Percentiles rank a stretch among this genome's conserved stretches.
phyloP scores from a whole-genome alignment of 2,888 invertebrate genomes.

The Carterocephalus palaemon region DNA sequence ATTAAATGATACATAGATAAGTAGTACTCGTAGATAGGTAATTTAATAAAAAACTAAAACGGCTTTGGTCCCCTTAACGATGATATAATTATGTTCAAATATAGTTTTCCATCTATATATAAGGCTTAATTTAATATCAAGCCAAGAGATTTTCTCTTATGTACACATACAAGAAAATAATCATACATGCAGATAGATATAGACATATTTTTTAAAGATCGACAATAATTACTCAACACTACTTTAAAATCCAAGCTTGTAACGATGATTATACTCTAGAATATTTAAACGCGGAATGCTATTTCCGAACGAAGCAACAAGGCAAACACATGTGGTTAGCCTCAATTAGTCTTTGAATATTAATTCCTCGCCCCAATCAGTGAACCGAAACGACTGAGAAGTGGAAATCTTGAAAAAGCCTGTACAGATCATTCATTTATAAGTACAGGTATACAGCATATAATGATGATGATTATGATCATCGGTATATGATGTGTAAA shows the following conservation, averaged over 20 bases:
- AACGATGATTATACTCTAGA: slow-evolving; percentile 25
- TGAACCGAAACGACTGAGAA: too few species aligned
- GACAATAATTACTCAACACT: slow-evolving; percentile 20
- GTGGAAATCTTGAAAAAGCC: background rate
- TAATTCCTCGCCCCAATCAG: slow-evolving; percentile 6
- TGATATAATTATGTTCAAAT: slow-evolving; percentile 22
- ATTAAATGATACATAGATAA: too few species aligned
- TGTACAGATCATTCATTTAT: too few species aligned
- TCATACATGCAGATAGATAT: slow-evolving; percentile 2
- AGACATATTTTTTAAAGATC: slow-evolving; percentile 11
- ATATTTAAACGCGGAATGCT: slow-evolving; percentile 12
- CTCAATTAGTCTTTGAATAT: slow-evolving; percentile 16
- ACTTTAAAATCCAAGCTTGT: slow-evolving; percentile 20
- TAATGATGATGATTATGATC: too few species aligned
- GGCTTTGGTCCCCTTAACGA: slow-evolving; percentile 33
- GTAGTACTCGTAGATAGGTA: too few species aligned
- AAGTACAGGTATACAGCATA: too few species aligned
- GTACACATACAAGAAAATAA: slow-evolving; percentile 6
- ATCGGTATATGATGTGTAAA: too few species aligned
- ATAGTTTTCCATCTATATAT: slow-evolving; percentile 14
- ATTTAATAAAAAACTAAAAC: slow-evolving; percentile 26
- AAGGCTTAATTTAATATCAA: slow-evolving; percentile 18
- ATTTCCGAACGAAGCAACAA: slow-evolving; percentile 26
- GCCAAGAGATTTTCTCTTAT: too few species aligned
- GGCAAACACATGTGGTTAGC: slow-evolving; percentile 29